Percentiles rank a stretch among this genome's conserved stretches.
Evolutionary conservation across 2,888 invertebrate genomes (phyloP).

Genomic region (Dinocampus coccinellae): DNA sequence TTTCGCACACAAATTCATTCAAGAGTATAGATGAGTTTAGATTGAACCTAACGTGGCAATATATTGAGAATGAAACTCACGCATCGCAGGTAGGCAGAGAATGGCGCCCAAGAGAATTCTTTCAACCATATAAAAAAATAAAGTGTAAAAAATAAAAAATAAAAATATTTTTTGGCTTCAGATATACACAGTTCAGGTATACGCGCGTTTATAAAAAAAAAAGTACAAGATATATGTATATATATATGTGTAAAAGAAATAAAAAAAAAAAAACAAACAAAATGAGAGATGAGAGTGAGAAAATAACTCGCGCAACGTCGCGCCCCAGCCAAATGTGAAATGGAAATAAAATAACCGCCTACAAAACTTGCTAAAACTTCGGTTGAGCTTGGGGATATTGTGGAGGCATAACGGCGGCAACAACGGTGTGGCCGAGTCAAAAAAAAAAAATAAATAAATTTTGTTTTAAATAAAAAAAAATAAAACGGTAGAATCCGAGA

Average conservation of each 20-base stretch:
- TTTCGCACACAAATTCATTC: conserved; percentile 36
- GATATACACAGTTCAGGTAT: not conserved
- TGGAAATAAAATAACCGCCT: conserved; percentile 13
- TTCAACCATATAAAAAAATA: conserved; percentile 6
- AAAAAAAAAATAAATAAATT: no score
- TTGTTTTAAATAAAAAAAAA: no score
- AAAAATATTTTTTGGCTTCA: conserved; percentile 2
- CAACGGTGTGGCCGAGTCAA: conserved; percentile 10
- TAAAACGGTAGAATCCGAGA: no score
- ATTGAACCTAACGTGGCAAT: no score
- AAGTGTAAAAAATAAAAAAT: not conserved
- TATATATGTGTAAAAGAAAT: no score
- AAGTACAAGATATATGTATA: no score
- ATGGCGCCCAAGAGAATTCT: not conserved
- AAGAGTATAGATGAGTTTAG: not conserved
- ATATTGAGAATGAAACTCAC: not conserved
- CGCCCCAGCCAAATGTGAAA: not conserved
- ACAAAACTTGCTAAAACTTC: conserved; percentile 9
- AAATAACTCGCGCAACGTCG: conserved; percentile 7
- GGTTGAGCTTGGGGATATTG: not conserved
- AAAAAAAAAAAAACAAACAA: not conserved
- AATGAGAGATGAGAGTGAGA: not conserved
- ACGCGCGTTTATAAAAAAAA: no score
- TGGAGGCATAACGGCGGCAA: not conserved
- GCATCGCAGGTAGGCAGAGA: conserved; percentile 16